Conservation (phyloP, 1,140 invertebrate species). For the Danaus melanippus region DNA sequence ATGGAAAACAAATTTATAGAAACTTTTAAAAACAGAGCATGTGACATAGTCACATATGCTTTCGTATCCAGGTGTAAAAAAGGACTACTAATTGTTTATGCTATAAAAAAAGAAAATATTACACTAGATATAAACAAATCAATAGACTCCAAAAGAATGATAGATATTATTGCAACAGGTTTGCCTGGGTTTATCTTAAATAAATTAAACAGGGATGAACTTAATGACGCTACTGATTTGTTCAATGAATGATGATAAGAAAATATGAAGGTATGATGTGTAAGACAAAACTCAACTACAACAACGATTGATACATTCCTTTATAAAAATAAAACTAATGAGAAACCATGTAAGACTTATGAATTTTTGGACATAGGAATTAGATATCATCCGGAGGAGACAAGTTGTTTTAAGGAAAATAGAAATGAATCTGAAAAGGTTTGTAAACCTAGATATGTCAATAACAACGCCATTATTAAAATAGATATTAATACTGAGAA, state of each 20-base stretch:
- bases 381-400: slow-evolving; percentile 21
- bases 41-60: slow-evolving; percentile 27
- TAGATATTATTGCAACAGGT: slow-evolving; percentile 28
- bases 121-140: slow-evolving; percentile 25
- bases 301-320: slow-evolving; percentile 12
- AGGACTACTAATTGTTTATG: slow-evolving; percentile 33
- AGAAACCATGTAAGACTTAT: slow-evolving; percentile 20
- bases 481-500: slow-evolving; percentile 11
- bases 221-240: slow-evolving; percentile 16
- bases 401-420: slow-evolving; percentile 16
- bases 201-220: slow-evolving; percentile 15
- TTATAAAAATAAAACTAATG: slow-evolving; percentile 18
- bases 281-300: slow-evolving; percentile 10
- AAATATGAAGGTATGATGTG: slow-evolving; percentile 16
- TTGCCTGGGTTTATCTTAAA: slow-evolving; percentile 18
- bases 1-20: slow-evolving; percentile 20
- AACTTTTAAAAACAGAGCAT: slow-evolving; percentile 23
- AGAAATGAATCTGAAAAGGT: no score
- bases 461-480: slow-evolving; percentile 10
- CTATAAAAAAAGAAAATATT: slow-evolving; percentile 32
- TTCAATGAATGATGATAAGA: slow-evolving; percentile 18
- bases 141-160: slow-evolving; percentile 26
- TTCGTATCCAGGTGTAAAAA: slow-evolving; percentile 32
- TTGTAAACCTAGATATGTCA: slow-evolving; percentile 7
- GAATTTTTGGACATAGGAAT: slow-evolving; percentile 18